Base-by-base conservation (phyloP, 2,113 vertebrate genomes). In the Orycteropus afer region DNA sequence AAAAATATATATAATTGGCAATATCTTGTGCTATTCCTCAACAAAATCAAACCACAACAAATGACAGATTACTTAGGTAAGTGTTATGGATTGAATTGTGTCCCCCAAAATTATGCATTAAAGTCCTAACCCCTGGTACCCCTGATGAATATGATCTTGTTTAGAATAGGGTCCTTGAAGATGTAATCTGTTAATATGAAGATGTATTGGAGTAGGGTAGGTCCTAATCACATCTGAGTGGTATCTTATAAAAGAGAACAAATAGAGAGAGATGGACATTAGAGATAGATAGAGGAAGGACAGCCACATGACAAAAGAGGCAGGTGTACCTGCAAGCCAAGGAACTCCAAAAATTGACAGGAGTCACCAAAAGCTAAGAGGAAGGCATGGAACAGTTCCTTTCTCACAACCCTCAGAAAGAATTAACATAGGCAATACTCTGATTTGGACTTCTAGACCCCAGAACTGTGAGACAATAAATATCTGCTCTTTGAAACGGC, bases 31-130 rank as follows among this genome's bases (percentile, higher is more conserved):
- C 14, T 7, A 61, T 88, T 86, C 25, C n/a, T 76, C 22, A 92
- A 85, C 65, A 91, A 95, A 93, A 89, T 11, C 47, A 90, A 77
- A 25, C 7, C 27, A 77, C 25, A 69, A 37, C 45, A 69, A 83
- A 79, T 29, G n/a, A 61, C 4, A 55, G 22, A 49, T 69, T 17
- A 63, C 53, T 82, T 57, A 71, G 1, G 42, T 27, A 73, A 84
- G 23, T 67, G 32, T 34, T 34, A n/a, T n/a, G 65, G 7, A 69
- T 69, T 37, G 17, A 65, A 69, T 8, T 37, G 15, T n/a, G 10
- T 15, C 37, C 17, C 65, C 34, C 14, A 12, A 57, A 57, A 57
- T 3, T n/a, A 37, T 69, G 37, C 2, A 34, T 37, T 37, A 6
- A 69, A 69, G 34, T 37, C 65, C 65, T 69, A 7, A 37, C 9